Evolutionary conservation across 2,888 invertebrate genomes (phyloP).

Genomic region (Phyto melanocephala): DNA sequence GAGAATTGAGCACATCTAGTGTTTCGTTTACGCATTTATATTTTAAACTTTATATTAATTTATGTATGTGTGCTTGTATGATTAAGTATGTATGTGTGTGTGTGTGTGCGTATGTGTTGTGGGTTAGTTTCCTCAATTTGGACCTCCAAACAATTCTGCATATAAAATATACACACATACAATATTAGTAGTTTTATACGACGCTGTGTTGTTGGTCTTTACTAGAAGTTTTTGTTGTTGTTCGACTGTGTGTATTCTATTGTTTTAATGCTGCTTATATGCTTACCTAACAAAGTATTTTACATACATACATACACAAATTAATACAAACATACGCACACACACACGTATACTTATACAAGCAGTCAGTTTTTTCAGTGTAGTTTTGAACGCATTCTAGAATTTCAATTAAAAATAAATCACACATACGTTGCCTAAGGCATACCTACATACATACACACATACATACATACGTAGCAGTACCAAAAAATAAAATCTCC

Average conservation of each 20-base stretch:
- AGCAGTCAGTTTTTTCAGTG: slow-evolving; percentile 43
- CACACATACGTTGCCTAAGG: slow-evolving; percentile 72
- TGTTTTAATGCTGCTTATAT: slow-evolving; percentile 64
- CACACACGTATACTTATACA: not conserved
- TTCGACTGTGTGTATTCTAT: slow-evolving; percentile 57
- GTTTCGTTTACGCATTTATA: slow-evolving; percentile 50
- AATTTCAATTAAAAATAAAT: slow-evolving; percentile 79
- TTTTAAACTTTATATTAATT: slow-evolving; percentile 41
- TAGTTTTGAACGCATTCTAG: slow-evolving; percentile 77
- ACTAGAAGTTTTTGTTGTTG: slow-evolving; percentile 45
- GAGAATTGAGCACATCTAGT: slow-evolving; percentile 43
- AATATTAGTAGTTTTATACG: slow-evolving; percentile 2
- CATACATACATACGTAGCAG: no score
- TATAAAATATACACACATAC: slow-evolving; percentile 35
- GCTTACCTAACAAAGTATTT: slow-evolving; percentile 49
- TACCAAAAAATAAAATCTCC: slow-evolving; percentile 60
- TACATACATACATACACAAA: not conserved
- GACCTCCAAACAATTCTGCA: slow-evolving; percentile 40
- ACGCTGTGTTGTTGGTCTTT: slow-evolving; percentile 47
- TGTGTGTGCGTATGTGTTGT: slow-evolving; percentile 7
- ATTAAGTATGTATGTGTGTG: not conserved
- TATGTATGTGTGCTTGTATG: not conserved
- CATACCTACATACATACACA: no score
- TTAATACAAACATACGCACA: not conserved
- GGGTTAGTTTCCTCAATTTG: slow-evolving; percentile 61